Percentiles rank a stretch among this genome's conserved stretches.
phyloP scores from a whole-genome alignment of 2,888 invertebrate species.

The Drosophila demipolita region DNA sequence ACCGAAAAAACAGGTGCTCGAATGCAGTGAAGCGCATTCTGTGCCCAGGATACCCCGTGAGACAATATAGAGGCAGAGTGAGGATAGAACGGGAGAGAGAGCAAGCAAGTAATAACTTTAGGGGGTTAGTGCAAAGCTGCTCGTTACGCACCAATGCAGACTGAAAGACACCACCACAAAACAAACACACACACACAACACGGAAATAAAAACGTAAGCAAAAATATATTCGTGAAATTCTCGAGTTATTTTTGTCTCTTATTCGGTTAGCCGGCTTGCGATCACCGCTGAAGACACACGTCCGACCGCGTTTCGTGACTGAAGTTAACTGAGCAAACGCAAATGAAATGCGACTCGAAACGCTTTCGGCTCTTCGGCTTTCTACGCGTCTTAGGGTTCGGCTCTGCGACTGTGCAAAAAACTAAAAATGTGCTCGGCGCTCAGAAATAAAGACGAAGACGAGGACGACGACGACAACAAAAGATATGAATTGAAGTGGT shows the following conservation, averaged over 20 bases:
- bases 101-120: conserved; percentile 4
- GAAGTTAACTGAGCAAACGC: conserved; percentile 82
- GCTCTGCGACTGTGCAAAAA: conserved; percentile 54
- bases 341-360: conserved; percentile 38
- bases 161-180: conserved; percentile 58
- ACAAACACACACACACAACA: conserved; percentile 25
- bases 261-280: conserved; percentile 8
- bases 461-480: conserved; percentile 10
- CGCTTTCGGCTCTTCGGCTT: conserved; percentile 33
- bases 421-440: conserved; percentile 37
- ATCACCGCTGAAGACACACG: conserved; percentile 62
- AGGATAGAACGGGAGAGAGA: not conserved
- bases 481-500: conserved; percentile 27
- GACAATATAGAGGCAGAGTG: not conserved
- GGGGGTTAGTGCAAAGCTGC: conserved; percentile 36
- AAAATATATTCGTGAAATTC: conserved; percentile 48
- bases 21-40: conserved; percentile 73
- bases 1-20: conserved; percentile 67
- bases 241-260: conserved; percentile 24
- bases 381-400: conserved; percentile 6
- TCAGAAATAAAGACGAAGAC: conserved; percentile 26
- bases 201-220: conserved; percentile 39
- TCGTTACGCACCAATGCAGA: conserved; percentile 71
- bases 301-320: conserved; percentile 83
- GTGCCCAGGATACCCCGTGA: conserved; percentile 54